Conservation (phyloP, 2,888 invertebrate genomes). For the Cerceris rybyensis region DNA sequence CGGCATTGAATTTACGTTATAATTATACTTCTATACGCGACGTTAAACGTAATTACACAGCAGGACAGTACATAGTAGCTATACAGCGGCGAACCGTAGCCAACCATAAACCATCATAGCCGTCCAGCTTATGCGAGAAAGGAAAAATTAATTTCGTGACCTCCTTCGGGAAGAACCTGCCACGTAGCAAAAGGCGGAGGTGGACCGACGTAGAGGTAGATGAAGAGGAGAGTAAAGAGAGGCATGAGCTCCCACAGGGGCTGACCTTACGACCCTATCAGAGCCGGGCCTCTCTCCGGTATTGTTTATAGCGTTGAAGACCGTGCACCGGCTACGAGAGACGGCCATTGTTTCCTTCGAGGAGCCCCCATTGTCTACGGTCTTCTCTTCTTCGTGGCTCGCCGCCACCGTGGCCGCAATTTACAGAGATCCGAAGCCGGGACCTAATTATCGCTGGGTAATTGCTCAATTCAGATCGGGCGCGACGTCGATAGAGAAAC, state of each 20-base stretch:
- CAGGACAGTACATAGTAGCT: constrained; percentile 41
- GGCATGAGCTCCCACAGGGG: constrained; percentile 80
- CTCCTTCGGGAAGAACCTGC: constrained; percentile 63
- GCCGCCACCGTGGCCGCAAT: constrained; percentile 68
- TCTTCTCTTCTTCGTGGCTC: constrained; percentile 21
- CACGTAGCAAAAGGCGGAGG: constrained; percentile 40
- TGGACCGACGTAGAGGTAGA: constrained; percentile 53
- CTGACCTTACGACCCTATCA: constrained; percentile 79
- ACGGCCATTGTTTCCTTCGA: constrained; percentile 69
- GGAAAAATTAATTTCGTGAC: constrained; percentile 71
- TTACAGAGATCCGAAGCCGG: constrained; percentile 68
- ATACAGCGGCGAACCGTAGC: constrained; percentile 34
- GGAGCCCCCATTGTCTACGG: constrained; percentile 72
- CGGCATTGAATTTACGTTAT: neutral
- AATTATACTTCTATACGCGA: constrained; percentile 36
- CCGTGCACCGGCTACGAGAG: constrained; percentile 70
- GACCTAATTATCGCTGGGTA: constrained; percentile 73
- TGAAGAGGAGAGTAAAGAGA: constrained; percentile 75
- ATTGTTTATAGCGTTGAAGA: constrained; percentile 75
- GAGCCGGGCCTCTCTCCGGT: constrained; percentile 71
- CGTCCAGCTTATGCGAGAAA: constrained; percentile 31
- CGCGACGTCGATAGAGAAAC: constrained; percentile 28
- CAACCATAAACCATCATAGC: constrained; percentile 21
- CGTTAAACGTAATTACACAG: constrained; percentile 26
- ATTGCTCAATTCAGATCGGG: constrained; percentile 71